Evolutionary conservation across 1,140 invertebrate genomes (phyloP).

Genomic region (Adoxophyes honmai): DNA sequence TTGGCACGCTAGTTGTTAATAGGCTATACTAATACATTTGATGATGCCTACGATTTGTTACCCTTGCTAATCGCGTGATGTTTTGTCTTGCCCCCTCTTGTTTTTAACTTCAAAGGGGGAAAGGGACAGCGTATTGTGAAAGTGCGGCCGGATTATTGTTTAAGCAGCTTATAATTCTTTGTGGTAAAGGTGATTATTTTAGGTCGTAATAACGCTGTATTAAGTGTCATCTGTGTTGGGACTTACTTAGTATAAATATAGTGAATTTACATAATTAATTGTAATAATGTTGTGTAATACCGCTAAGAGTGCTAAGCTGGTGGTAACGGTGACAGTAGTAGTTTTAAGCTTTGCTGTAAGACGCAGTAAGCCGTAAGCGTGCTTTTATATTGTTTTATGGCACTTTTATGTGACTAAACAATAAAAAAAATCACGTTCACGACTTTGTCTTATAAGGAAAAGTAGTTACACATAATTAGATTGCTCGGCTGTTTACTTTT

Average conservation of each 20-base stretch:
- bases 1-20: constrained; percentile 47
- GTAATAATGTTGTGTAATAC: neutral
- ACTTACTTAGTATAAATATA: constrained; percentile 7
- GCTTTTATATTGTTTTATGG: too few species aligned
- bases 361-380: too few species aligned
- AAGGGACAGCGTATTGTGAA: constrained; percentile 33
- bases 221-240: constrained; percentile 10
- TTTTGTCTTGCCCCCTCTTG: constrained; percentile 33
- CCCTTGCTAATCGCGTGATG: constrained; percentile 43
- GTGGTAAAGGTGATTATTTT: constrained; percentile 24
- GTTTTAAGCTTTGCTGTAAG: too few species aligned
- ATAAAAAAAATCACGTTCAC: too few species aligned
- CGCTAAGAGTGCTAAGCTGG: too few species aligned
- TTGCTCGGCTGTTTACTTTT: too few species aligned
- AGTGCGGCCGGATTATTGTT: constrained; percentile 37
- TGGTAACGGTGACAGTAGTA: too few species aligned
- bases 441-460: too few species aligned
- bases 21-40: constrained; percentile 66
- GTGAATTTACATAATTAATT: constrained; percentile 13
- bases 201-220: constrained; percentile 7
- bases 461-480: too few species aligned
- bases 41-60: constrained; percentile 55
- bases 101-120: constrained; percentile 20
- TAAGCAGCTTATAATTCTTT: constrained; percentile 47
- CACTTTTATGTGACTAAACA: too few species aligned